Base-by-base conservation (phyloP, 1,140 invertebrate genomes). In the Scaptomyza montana region DNA sequence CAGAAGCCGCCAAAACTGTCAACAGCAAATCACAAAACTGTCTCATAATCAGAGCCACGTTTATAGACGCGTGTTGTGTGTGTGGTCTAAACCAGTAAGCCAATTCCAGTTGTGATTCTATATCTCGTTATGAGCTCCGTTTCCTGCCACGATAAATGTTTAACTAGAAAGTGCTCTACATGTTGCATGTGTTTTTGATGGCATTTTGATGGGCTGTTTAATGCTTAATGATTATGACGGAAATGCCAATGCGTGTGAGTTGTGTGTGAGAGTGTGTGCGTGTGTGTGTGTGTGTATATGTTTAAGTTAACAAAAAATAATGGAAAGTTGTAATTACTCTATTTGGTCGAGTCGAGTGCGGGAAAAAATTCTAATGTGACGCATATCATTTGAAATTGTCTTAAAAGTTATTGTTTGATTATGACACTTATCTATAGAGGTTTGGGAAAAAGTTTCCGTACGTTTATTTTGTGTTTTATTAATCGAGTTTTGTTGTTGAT, bases 241-340 rank as follows among this genome's bases (percentile, higher is more conserved):
- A 67, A 76, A 62, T 76, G 46, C 62, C 53, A n/a, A 45, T 33
- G 45, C 4, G 6, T 13, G 3, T 25, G 19, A n/a, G 30, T 49
- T 49, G 19, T 46, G 47, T 19, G 7, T 16, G 21, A n/a, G n/a
- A n/a, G n/a, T n/a, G n/a, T n/a, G n/a, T n/a, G n/a, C n/a, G n/a
- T n/a, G n/a, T 49, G 19, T 46, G 47, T 19, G 7, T 16, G 21
- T 41, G 33, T 16, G 19, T 53, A 5, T 30, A 16, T 51, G 19
- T 57, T 4, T 53, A 36, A 56, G 53, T 51, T 47, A 21, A 71
- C 19, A 45, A 51, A 36, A 10, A 16, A 59, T 67, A 74, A 57
- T 70, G 66, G 72, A 74, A 74, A 70, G 72, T 74, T 74, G 72
- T 50, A 59, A 70, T 64, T 53, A 54, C 72, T 74, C 66, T 70